These are phyloP conservation scores for Cryptoprocta ferox DNA, from an alignment of 2,797 vertebrate species.

Conservation along the genomic window DNA sequence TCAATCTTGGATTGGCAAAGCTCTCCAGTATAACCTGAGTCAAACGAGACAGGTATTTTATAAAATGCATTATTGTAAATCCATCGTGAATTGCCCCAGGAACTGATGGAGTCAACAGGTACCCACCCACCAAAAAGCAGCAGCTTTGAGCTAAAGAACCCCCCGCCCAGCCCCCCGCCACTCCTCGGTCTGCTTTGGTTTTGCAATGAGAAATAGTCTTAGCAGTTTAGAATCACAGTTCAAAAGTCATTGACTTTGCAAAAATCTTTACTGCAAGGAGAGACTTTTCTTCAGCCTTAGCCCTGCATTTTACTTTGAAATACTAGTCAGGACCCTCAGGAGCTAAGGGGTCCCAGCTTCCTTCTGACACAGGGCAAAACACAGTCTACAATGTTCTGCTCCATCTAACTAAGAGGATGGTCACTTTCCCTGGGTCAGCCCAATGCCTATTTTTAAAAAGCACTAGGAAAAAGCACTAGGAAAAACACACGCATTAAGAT, in stretches of 20 bases:
- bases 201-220: not conserved
- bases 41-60: slow-evolving; percentile 21
- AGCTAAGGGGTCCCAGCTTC: not conserved
- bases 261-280: not conserved
- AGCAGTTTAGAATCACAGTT: not conserved
- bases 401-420: not conserved
- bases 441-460: not conserved
- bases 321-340: not conserved
- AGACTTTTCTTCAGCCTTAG: not conserved
- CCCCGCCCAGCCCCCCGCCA: no score
- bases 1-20: slow-evolving; percentile 94
- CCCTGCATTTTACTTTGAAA: not conserved
- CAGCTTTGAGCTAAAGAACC: not conserved
- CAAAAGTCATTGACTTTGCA: not conserved
- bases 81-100: not conserved
- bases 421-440: not conserved
- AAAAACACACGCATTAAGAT: not conserved
- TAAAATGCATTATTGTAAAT: not conserved
- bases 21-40: slow-evolving; percentile 94
- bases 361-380: not conserved
- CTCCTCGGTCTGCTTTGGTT: not conserved
- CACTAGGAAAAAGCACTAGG: not conserved
- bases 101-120: not conserved
- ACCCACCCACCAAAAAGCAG: not conserved
- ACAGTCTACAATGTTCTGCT: not conserved